Conservation (phyloP, 2,797 vertebrate genomes). For the Emydoidea blandingii region DNA sequence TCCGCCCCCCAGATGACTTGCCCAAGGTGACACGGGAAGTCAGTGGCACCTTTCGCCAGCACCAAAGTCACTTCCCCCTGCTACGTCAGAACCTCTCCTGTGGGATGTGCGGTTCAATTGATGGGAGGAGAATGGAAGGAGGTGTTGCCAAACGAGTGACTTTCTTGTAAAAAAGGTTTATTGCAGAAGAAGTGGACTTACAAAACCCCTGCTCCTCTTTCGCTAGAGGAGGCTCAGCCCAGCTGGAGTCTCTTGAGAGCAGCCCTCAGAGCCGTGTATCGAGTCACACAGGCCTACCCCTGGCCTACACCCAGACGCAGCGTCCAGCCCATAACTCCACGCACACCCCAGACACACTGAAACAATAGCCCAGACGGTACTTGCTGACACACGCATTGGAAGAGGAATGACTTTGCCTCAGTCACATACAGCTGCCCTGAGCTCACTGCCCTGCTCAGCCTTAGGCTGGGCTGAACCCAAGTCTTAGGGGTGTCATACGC, state of each 20-base stretch:
- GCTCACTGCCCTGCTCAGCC: neutral
- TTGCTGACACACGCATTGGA: neutral
- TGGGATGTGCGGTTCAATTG: neutral
- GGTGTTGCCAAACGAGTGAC: rapidly evolving
- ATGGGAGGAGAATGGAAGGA: neutral
- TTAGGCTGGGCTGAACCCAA: neutral
- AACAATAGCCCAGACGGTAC: neutral
- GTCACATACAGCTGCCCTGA: neutral
- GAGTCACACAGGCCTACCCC: neutral
- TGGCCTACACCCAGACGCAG: neutral
- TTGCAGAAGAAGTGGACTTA: neutral
- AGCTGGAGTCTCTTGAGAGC: neutral
- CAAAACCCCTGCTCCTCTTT: neutral
- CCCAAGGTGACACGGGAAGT: neutral
- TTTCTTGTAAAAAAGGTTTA: slow-evolving; percentile 8
- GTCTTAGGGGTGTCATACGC: neutral
- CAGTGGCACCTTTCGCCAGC: neutral
- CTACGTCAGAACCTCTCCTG: neutral
- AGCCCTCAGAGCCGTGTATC: neutral
- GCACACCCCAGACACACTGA: neutral
- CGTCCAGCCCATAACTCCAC: neutral
- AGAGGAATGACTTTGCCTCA: neutral
- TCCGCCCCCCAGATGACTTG: neutral
- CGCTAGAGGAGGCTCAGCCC: neutral
- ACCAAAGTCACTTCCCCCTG: neutral